Evolutionary conservation across 2,113 vertebrate species (phyloP).

Genomic region (Hyperopisus bebe): DNA sequence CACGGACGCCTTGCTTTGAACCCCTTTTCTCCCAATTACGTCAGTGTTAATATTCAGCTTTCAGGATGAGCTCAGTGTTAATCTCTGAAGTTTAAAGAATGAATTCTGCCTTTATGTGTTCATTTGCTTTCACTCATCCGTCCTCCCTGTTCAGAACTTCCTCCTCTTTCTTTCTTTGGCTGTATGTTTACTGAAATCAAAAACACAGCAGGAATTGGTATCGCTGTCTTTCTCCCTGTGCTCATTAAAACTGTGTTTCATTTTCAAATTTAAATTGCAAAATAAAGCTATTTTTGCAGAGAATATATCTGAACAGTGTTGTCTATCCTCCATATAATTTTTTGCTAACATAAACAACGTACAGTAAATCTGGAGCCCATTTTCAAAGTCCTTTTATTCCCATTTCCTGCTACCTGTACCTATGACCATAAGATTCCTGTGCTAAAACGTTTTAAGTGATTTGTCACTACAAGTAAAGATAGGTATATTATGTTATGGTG

Average conservation of each 20-base stretch:
- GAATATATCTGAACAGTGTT: neutral
- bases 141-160: neutral
- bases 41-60: neutral
- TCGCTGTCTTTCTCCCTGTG: neutral
- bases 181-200: neutral
- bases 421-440: neutral
- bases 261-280: constrained; percentile 6
- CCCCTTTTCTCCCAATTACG: neutral
- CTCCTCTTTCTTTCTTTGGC: neutral
- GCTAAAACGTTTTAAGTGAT: neutral
- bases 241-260: neutral
- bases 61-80: neutral
- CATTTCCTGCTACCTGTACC: neutral
- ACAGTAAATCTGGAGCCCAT: neutral
- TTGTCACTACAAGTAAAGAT: neutral
- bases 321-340: neutral
- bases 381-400: neutral
- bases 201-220: neutral
- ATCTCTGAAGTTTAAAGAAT: neutral
- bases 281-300: neutral
- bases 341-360: neutral
- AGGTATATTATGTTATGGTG: neutral
- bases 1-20: neutral
- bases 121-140: neutral
- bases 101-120: neutral